phyloP scores from a whole-genome alignment of 2,797 vertebrate species.

The Argyrosomus regius region DNA sequence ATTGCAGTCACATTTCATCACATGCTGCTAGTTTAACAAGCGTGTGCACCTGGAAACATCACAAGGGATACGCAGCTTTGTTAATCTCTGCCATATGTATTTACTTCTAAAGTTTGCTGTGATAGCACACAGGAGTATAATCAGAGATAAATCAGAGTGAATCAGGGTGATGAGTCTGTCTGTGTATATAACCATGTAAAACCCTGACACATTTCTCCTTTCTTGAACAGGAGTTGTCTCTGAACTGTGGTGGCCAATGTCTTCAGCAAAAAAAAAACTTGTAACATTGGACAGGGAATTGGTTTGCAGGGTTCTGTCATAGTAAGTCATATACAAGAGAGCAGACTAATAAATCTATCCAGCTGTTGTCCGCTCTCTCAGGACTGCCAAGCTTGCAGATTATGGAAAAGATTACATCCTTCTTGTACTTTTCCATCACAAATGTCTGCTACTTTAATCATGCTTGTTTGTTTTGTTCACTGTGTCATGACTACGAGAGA shows the following conservation, averaged over 20 bases:
- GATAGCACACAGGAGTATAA: conserved; percentile 20
- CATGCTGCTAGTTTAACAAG: conserved; percentile 23
- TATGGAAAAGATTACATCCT: conserved; percentile 45
- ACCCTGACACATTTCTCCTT: conserved; percentile 3
- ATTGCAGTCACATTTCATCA: conserved; percentile 25
- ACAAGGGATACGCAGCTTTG: conserved; percentile 9
- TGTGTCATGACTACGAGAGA: conserved; percentile 20
- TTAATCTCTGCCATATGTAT: conserved; percentile 46
- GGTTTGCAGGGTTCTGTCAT: conserved; percentile 44
- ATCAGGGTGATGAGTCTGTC: background rate
- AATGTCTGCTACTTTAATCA: conserved; percentile 17
- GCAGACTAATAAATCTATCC: conserved; percentile 36
- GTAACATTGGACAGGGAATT: conserved; percentile 33
- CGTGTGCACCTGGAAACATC: conserved; percentile 31
- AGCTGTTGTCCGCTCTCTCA: conserved; percentile 45
- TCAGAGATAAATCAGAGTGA: conserved; percentile 10
- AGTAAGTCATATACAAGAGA: conserved; percentile 42
- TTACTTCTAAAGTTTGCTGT: conserved; percentile 28
- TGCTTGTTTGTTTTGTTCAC: background rate
- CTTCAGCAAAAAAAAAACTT: conserved; percentile 29
- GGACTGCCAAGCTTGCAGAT: conserved; percentile 32
- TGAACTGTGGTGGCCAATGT: conserved; percentile 22
- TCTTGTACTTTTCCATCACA: conserved; percentile 28
- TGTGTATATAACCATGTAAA: background rate
- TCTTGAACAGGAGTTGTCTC: conserved; percentile 26